Base-by-base conservation (phyloP, 2,888 invertebrate genomes). In the Netelia virgata region DNA sequence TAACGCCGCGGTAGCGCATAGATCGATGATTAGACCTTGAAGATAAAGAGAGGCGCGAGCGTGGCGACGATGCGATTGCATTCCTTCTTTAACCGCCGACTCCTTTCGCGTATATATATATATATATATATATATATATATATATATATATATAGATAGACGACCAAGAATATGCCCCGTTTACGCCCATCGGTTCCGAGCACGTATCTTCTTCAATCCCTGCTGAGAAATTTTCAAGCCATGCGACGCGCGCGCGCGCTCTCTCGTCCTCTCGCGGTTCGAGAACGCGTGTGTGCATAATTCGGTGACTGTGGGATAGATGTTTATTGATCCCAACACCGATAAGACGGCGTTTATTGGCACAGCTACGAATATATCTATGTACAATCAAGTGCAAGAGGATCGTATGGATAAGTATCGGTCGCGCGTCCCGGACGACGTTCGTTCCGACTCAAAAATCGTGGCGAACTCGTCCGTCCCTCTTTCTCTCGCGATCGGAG, bases 391-490 rank as follows among this genome's bases (percentile, higher is more conserved):
- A n/a, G 36, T 36, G 6, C 36, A 1, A 36, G 36, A 36, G 8
- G 74, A 74, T 50, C 74, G 55, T 66, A 36, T 18, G 20, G n/a
- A 59, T 66, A 69, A 77, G 69, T 77, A 57, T 43, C 57, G 66
- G 57, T 18, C 61, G 79, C 57, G 28, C 78, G 74, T 68, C 53
- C 69, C 66, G 72, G 68, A 79, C 74, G 70, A 82, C 70, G 68
- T 81, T 85, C 66, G 68, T 79, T 75, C 64, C 66, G 73, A 75
- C 72, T 77, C 41, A 84, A 84, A 87, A 86, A 84, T 78, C 8
- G 53, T 77, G 57, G 20, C 68, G 70, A 18, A 50, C 28, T 18
- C 50, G 63, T 63, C 50, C 76, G 76, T 74, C 76, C 77, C 79
- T 82, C 82, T 6, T 5, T 6, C 36, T 36, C 68, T 82, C 69